Evolutionary conservation across 2,113 vertebrate species (phyloP), one percentile per base, ranked within the genome.

Genomic region (Choloepus hoffmanni): DNA sequence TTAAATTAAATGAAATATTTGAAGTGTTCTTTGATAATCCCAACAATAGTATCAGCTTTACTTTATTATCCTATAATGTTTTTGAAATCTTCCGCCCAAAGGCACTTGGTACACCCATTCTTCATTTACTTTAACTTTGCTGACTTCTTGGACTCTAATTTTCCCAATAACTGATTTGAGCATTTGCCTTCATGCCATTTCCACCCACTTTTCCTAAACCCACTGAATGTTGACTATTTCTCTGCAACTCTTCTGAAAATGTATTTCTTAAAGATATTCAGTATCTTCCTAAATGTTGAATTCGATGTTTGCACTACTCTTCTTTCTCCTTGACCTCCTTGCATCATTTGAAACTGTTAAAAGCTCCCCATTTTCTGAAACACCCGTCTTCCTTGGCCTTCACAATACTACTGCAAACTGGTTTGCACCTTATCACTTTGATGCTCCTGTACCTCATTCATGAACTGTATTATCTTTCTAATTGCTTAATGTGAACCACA

Each of bases 1-100:
- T 90, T 92, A 83, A 95, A 58, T 91, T 76, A 91, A 94, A 84
- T 14, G 50, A 87, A 96, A 67, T n/a, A 67, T 81, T 82, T 68
- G 3, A 81, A 92, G 4, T 84, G 3, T 70, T 91, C 65, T 40
- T 16, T 87, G 58, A 63, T 70, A 91, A 89, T 67, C 19, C 43
- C 18, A 40, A 60, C 18, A 83, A 19, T 74, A 88, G 79, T 53
- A 72, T 63, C 79, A 36, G 4, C 45, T 78, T 30, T 63, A 43
- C 33, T 74, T 93, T 93, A 67, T 2, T 76, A 70, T 43, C 9
- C 24, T 24, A 12, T 53, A 48, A 8, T 74, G 15, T 63, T 91
- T 84, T 92, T 63, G 65, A 63, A 92, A 70, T 73, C 21, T 91
- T 26, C 21, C 72, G 3, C 7, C 73, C 74, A 91, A 33, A 88